Evolutionary conservation across 2,113 vertebrate genomes (phyloP).

Genomic region (Plectropomus leopardus): DNA sequence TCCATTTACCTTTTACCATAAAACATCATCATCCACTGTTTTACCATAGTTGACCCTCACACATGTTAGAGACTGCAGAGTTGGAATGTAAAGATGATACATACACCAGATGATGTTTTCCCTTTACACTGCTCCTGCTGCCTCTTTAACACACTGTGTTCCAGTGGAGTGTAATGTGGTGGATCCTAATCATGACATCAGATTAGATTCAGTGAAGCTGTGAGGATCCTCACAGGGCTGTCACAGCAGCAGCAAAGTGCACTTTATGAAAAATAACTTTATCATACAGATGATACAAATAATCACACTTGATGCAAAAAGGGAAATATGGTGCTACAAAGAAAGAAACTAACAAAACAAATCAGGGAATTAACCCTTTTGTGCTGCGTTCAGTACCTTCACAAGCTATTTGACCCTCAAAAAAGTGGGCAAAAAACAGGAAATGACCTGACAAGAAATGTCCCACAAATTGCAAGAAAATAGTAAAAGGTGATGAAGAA

Average conservation of each 20-base stretch:
- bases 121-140: background rate
- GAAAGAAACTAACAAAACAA: background rate
- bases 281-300: constrained; percentile 25
- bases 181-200: constrained; percentile 43
- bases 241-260: constrained; percentile 8
- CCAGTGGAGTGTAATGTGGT: constrained; percentile 8
- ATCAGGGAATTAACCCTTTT: too few species aligned
- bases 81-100: background rate
- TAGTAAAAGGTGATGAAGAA: too few species aligned
- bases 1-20: too few species aligned
- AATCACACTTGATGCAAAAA: background rate
- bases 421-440: too few species aligned
- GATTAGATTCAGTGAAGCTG: constrained; percentile 27
- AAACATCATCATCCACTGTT: background rate
- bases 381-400: too few species aligned
- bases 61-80: background rate
- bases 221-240: constrained; percentile 32
- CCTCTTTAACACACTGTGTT: constrained; percentile 2
- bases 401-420: too few species aligned
- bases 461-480: too few species aligned
- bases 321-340: background rate
- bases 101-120: background rate
- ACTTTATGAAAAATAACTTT: background rate
- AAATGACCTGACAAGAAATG: too few species aligned
- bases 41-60: too few species aligned